Conservation (phyloP, 2,797 vertebrate genomes). For the Menidia menidia region DNA sequence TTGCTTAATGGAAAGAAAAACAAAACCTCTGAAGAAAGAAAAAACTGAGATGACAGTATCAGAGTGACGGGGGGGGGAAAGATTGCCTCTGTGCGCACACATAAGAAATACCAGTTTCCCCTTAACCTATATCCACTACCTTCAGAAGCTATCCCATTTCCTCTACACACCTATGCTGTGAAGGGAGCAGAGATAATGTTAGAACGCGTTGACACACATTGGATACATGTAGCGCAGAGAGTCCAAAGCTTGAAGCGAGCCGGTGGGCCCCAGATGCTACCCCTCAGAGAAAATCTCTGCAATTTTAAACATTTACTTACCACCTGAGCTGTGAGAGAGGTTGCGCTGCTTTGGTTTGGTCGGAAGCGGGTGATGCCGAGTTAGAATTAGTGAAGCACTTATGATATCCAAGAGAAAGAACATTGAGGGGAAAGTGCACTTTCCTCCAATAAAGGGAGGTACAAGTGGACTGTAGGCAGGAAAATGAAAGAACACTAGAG, state of each 20-base stretch:
- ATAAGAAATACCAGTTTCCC: slow-evolving; percentile 28
- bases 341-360: slow-evolving; percentile 25
- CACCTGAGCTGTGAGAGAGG: slow-evolving; percentile 23
- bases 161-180: slow-evolving; percentile 21
- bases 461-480: not conserved
- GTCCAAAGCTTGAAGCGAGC: slow-evolving; percentile 32
- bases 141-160: slow-evolving; percentile 30
- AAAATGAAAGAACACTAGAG: slow-evolving; percentile 14
- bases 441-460: slow-evolving; percentile 8
- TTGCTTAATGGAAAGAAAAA: not conserved
- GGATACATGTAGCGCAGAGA: slow-evolving; percentile 33
- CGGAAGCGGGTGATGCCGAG: slow-evolving; percentile 20
- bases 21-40: not conserved
- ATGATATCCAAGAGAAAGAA: slow-evolving; percentile 29
- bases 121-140: slow-evolving; percentile 34
- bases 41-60: not conserved
- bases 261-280: slow-evolving; percentile 39
- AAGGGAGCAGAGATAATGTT: slow-evolving; percentile 42
- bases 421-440: slow-evolving; percentile 30
- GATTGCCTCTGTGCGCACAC: slow-evolving; percentile 24
- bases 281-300: slow-evolving; percentile 43
- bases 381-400: slow-evolving; percentile 37
- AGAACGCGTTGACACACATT: slow-evolving; percentile 33
- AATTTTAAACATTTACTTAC: slow-evolving; percentile 50
- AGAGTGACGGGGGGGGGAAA: not conserved